Base-by-base conservation (phyloP, 92 coral and sea anemone species). In the Paramuricea clavata region DNA sequence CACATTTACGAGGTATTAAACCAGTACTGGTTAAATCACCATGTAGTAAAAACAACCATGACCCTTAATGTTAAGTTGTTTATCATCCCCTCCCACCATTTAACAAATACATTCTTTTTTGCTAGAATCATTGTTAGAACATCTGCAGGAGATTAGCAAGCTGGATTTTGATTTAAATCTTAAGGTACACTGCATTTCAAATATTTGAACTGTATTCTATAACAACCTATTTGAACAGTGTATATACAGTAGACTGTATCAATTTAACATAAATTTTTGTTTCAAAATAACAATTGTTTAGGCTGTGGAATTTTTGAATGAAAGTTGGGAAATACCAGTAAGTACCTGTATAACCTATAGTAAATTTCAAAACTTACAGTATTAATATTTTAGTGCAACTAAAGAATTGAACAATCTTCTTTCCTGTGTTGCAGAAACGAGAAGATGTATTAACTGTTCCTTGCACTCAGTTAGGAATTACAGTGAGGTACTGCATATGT, bases 401-500 rank as follows among this genome's bases (percentile, higher is more conserved):
- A 0, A 74, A 33, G 2, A 10, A 5, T 8, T 6, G 15, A 16
- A 10, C 4, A 39, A 39, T 39, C 10, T 4, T 39, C 5, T 39
- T 44, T 0, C 11, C 33, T 43, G 27, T 79, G 0, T 79, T 31
- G 28, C 16, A 79, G 84, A 79, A 34, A 79, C 84, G 73, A 59
- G 84, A 59, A 60, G 84, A 79, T 32, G 33, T 79, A 57, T 6
- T 79, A 6, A 79, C 84, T n/a, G 84, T 79, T 11, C 84, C 84
- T 32, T 79, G 84, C 59, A 57, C 71, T 1, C 84, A 59, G 73
- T 35, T 79, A 12, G 84, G 84, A 61, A 79, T 79, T 19, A 79
- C 84, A 28, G 73, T 79, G 52, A 79, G 84, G 84, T 79, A 79
- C n/a, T n/a, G n/a, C n/a, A n/a, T n/a, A n/a, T n/a, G n/a, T n/a